Conservation (phyloP, 2,888 invertebrate genomes). For the Hetaerina titia region DNA sequence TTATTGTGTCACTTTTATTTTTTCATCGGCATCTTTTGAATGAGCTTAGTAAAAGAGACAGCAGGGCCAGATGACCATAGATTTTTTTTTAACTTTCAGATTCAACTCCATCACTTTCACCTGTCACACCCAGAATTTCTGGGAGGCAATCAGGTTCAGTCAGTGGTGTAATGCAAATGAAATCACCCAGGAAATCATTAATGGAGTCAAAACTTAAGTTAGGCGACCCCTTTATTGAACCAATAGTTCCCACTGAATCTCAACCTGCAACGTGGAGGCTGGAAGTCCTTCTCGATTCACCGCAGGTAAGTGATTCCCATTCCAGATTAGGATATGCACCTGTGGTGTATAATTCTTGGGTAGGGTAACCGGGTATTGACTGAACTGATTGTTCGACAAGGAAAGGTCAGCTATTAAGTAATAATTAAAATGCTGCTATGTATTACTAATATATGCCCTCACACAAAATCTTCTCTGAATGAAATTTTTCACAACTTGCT, state of each 20-base stretch:
- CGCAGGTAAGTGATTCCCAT: background rate
- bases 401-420: no score
- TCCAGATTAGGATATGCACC: background rate
- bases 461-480: no score
- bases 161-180: background rate
- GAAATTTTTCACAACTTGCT: no score
- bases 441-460: no score
- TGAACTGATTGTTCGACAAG: no score
- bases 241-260: background rate
- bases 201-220: background rate
- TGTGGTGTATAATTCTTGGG: no score
- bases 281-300: background rate
- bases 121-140: background rate
- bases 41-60: no score
- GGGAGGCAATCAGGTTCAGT: background rate
- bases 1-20: no score
- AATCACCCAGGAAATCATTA: background rate
- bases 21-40: no score
- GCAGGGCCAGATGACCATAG: no score
- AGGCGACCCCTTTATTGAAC: background rate
- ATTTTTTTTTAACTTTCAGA: background rate
- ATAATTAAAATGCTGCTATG: no score
- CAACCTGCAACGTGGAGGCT: constrained; percentile 7
- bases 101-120: background rate
- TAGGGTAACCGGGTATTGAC: no score